phyloP scores from a whole-genome alignment of 1,140 invertebrate genomes.

The Drosophila santomea region DNA sequence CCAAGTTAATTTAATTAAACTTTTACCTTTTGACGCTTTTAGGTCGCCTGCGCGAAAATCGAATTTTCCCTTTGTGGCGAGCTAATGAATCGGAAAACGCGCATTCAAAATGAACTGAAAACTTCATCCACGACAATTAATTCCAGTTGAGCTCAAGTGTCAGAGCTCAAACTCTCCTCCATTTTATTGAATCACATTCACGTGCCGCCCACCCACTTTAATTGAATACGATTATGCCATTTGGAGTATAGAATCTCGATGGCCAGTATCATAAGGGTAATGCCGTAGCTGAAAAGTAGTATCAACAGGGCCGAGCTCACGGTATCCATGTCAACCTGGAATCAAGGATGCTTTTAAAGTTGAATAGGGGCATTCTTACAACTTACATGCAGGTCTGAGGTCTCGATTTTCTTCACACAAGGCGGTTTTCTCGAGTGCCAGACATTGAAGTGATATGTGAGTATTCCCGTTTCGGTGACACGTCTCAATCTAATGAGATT shows the following conservation, averaged over 20 bases:
- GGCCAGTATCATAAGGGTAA: constrained; percentile 81
- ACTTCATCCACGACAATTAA: constrained; percentile 29
- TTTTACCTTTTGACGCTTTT: constrained; percentile 64
- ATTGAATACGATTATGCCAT: constrained; percentile 59
- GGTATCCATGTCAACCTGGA: constrained; percentile 81
- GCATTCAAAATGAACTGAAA: constrained; percentile 37
- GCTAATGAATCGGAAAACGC: constrained; percentile 61
- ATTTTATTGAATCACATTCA: constrained; percentile 26
- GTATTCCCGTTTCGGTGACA: constrained; percentile 85
- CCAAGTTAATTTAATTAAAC: constrained; percentile 70
- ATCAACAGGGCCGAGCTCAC: constrained; percentile 85
- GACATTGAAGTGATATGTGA: constrained; percentile 84
- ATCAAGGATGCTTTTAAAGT: background rate
- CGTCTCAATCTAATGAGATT: constrained; percentile 78
- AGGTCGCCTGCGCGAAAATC: constrained; percentile 37
- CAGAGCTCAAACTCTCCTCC: constrained; percentile 5
- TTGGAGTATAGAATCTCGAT: constrained; percentile 83
- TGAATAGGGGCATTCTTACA: background rate
- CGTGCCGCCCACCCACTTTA: constrained; percentile 7
- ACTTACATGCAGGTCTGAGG: constrained; percentile 85
- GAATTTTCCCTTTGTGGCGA: constrained; percentile 41
- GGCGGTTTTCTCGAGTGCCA: constrained; percentile 86
- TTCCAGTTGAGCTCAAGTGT: constrained; percentile 39
- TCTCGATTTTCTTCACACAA: constrained; percentile 85
- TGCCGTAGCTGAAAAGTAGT: constrained; percentile 82